Evolutionary conservation across 1,140 invertebrate genomes (phyloP), one percentile per base, ranked within the genome.

Genomic region (Leucophenga varia): DNA sequence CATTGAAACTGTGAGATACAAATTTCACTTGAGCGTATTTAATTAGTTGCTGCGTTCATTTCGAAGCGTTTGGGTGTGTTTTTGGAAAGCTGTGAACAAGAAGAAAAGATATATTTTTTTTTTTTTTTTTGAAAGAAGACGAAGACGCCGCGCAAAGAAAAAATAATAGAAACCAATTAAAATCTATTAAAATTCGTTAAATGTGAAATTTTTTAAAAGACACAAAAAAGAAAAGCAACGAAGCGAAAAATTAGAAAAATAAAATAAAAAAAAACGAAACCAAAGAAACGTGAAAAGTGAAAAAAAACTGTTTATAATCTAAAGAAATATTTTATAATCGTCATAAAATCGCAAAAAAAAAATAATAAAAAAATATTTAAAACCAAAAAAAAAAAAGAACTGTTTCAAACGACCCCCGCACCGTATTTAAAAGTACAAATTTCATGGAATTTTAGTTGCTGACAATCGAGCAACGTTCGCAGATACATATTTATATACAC

Each of bases 31-130:
- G n/a, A n/a, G n/a, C n/a, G n/a, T n/a, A n/a, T n/a, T n/a, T n/a
- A n/a, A n/a, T n/a, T n/a, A 52, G 50, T 52, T 47, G 22, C 20
- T 32, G 40, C 40, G 32, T 39, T 40, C 44, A 47, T 52, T 52
- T 61, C 61, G 61, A 53, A 65, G 61, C 55, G 61, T 59, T 70
- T 71, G 63, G 67, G 61, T 65, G 67, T 71, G 61, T 67, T 68
- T 60, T 43, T 28, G 12, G 25, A 28, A 28, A 28, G 25, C 12
- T 28, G 6, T 28, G 25, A 28, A 28, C 25, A 7, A 6, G 12
- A 28, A 7, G 6, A 28, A 28, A 28, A n/a, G n/a, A n/a, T n/a
- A n/a, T n/a, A 28, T 28, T 7, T 40, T 34, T 12, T 50, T 30
- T 17, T 38, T 21, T 35, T 35, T 36, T 37, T 47, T 22, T 21